Percentiles rank a stretch among this genome's conserved stretches.
These are phyloP conservation scores for Caloenas nicobarica DNA, from an alignment of 2,113 vertebrate genomes.

Conservation along the genomic window DNA sequence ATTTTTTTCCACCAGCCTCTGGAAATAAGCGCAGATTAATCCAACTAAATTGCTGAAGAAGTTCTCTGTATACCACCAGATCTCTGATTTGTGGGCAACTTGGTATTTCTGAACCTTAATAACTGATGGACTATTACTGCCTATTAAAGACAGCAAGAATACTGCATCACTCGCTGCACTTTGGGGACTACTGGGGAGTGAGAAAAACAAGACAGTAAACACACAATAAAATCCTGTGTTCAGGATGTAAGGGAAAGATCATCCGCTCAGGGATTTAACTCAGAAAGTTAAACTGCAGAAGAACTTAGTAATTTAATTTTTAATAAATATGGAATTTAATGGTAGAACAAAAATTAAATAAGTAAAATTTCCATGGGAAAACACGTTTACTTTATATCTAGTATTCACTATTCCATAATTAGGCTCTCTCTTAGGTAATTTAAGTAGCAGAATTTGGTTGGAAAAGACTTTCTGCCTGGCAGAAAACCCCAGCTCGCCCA, in stretches of 20 bases:
- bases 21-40: not conserved
- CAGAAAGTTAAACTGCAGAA: not conserved
- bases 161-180: not conserved
- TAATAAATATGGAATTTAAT: not conserved
- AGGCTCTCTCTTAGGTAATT: not conserved
- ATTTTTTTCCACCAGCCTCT: not conserved
- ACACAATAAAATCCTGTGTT: not conserved
- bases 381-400: not conserved
- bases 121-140: not conserved
- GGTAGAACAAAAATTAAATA: not conserved
- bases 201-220: not conserved
- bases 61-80: not conserved
- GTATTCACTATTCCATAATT: not conserved
- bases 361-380: not conserved
- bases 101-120: not conserved
- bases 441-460: not conserved
- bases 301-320: not conserved
- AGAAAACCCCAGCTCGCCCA: not conserved
- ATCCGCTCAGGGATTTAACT: not conserved
- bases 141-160: not conserved
- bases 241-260: not conserved
- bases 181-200: not conserved
- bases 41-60: not conserved
- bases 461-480: not conserved
- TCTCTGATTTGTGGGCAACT: not conserved